Evolutionary conservation across 1,140 invertebrate genomes (phyloP).

Genomic region (Papilio polyxenes): DNA sequence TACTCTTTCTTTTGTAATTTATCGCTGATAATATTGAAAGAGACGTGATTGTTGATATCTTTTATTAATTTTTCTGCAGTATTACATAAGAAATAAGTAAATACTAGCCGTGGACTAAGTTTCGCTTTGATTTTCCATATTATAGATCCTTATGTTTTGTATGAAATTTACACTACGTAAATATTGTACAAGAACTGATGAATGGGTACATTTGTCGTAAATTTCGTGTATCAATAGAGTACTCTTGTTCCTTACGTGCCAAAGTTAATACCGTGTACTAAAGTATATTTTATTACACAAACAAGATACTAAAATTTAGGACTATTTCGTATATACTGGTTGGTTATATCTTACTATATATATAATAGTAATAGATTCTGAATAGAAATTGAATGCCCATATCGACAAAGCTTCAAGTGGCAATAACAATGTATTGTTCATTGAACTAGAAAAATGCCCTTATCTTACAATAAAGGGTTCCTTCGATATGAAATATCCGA

Average conservation of each 20-base stretch:
- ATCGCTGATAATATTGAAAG: no score
- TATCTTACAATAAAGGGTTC: conserved; percentile 31
- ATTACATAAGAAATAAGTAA: no score
- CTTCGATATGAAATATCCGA: conserved; percentile 20
- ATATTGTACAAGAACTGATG: no score
- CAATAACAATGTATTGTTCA: conserved; percentile 31
- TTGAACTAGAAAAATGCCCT: conserved; percentile 33
- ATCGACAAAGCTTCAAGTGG: conserved; percentile 28
- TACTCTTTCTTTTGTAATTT: no score
- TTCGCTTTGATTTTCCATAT: no score
- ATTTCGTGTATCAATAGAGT: no score
- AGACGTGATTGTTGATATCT: neutral
- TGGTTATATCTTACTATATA: neutral
- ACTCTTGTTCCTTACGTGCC: no score
- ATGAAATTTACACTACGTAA: no score
- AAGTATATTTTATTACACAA: neutral
- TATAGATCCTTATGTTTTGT: no score
- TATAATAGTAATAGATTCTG: neutral
- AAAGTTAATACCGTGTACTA: no score
- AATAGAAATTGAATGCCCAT: conserved; percentile 16
- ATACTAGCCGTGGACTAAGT: no score
- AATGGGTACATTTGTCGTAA: no score
- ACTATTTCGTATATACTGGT: neutral
- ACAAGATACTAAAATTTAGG: neutral
- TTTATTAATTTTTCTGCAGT: neutral